A percentile compares a stretch with the other conserved stretches of the same genome.
Evolutionary conservation across 2,888 invertebrate genomes (phyloP).

Genomic region (Prosapia bicincta): DNA sequence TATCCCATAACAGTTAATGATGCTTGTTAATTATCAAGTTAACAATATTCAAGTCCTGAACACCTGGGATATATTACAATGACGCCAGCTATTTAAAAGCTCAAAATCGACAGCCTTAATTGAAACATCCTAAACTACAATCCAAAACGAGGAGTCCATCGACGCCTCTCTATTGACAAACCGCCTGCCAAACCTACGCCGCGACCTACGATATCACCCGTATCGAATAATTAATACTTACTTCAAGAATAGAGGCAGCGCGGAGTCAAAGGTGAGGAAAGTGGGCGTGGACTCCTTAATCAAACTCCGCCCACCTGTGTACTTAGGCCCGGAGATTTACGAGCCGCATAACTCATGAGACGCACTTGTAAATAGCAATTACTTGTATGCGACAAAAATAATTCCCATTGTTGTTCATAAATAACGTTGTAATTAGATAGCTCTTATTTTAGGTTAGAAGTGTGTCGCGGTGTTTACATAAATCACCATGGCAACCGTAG

Average conservation of each 20-base stretch:
- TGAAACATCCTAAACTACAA: too few species aligned
- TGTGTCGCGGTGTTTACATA: background rate
- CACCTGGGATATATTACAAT: too few species aligned
- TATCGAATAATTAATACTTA: background rate
- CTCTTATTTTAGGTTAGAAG: background rate
- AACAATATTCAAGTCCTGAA: too few species aligned
- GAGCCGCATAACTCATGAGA: background rate
- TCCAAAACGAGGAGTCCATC: background rate
- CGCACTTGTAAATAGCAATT: background rate
- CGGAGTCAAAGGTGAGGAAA: background rate
- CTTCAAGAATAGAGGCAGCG: background rate
- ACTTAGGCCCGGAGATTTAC: background rate
- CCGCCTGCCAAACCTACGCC: background rate
- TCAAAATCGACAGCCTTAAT: too few species aligned
- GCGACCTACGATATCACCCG: background rate
- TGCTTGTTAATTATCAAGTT: too few species aligned
- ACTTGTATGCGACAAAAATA: background rate
- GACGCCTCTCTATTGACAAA: background rate
- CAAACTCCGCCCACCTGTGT: background rate
- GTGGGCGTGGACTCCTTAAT: conserved; percentile 2
- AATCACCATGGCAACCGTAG: background rate
- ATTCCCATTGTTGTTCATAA: background rate
- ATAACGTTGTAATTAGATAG: background rate
- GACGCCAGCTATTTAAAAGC: too few species aligned
- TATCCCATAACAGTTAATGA: too few species aligned